Conservation (phyloP, 2,797 vertebrate species). For the Bovichtus diacanthus region DNA sequence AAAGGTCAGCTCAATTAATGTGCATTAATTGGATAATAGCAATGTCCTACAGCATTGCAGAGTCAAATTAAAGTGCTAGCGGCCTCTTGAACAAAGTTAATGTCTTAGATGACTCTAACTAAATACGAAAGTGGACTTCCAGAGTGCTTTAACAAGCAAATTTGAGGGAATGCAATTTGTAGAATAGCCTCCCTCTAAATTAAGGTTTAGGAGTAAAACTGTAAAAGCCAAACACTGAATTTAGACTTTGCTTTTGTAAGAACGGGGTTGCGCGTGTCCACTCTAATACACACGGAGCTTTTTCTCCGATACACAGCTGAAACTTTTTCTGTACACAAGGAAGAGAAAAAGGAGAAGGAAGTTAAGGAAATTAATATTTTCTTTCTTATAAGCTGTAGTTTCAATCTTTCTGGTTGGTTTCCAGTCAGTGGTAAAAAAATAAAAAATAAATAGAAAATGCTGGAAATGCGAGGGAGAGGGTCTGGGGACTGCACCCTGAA, state of each 20-base stretch:
- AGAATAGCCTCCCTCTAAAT: neutral
- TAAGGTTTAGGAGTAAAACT: slow-evolving; percentile 1
- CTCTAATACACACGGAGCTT: neutral
- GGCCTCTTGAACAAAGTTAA: slow-evolving; percentile 43
- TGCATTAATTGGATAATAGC: slow-evolving; percentile 65
- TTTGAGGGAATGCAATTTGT: slow-evolving; percentile 1
- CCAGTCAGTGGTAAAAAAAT: neutral
- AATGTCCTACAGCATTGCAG: slow-evolving; percentile 49
- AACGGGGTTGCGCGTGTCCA: slow-evolving; percentile 1
- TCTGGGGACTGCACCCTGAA: slow-evolving; percentile 65
- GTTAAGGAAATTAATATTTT: no score
- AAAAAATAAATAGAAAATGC: no score
- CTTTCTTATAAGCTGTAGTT: neutral
- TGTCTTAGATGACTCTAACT: slow-evolving; percentile 4
- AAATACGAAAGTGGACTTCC: slow-evolving; percentile 17
- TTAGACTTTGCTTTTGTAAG: slow-evolving; percentile 8
- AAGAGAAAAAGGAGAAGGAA: neutral
- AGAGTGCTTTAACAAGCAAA: slow-evolving; percentile 31
- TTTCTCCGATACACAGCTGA: neutral
- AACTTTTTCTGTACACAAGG: neutral
- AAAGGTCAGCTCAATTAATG: slow-evolving; percentile 77
- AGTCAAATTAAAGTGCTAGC: slow-evolving; percentile 45
- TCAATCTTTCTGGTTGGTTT: slow-evolving; percentile 23
- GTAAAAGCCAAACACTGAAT: neutral
- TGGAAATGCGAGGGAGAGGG: slow-evolving; percentile 51